Conservation (phyloP, 2,888 invertebrate genomes). For the Aradus depressus region DNA sequence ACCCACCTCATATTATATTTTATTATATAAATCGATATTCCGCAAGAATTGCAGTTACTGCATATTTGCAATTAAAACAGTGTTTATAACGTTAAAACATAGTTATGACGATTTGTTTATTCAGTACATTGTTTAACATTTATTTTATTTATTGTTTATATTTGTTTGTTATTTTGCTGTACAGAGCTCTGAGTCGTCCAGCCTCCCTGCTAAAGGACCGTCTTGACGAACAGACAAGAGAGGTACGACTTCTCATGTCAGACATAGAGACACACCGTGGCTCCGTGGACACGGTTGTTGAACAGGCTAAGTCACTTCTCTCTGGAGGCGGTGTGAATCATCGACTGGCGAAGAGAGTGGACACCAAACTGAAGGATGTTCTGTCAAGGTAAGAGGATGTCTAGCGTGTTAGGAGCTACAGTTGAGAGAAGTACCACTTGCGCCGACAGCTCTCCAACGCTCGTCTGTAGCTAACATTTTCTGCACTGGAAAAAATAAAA, state of each 20-base stretch:
- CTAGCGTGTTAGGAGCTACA: no score
- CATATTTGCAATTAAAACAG: no score
- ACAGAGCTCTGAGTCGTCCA: conserved; percentile 54
- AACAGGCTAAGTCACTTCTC: conserved; percentile 70
- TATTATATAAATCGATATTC: no score
- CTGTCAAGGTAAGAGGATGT: conserved; percentile 42
- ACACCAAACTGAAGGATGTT: conserved; percentile 78
- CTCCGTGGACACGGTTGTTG: conserved; percentile 69
- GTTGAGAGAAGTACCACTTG: no score
- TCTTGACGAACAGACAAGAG: conserved; percentile 78
- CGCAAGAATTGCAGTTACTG: no score
- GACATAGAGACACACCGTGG: conserved; percentile 80
- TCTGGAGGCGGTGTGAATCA: conserved; percentile 63
- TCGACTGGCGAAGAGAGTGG: conserved; percentile 78
- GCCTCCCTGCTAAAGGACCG: conserved; percentile 76
- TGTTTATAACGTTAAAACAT: no score
- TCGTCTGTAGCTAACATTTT: no score
- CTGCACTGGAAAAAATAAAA: no score
- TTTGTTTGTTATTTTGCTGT: conserved; percentile 5
- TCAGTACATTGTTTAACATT: conserved; percentile 2
- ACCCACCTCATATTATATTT: no score
- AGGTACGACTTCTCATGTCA: conserved; percentile 67
- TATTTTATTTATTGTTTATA: neutral
- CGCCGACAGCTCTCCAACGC: no score
- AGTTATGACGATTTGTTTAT: no score